phyloP scores from a whole-genome alignment of 2,888 invertebrate genomes.

The Trichopoda pennipes region DNA sequence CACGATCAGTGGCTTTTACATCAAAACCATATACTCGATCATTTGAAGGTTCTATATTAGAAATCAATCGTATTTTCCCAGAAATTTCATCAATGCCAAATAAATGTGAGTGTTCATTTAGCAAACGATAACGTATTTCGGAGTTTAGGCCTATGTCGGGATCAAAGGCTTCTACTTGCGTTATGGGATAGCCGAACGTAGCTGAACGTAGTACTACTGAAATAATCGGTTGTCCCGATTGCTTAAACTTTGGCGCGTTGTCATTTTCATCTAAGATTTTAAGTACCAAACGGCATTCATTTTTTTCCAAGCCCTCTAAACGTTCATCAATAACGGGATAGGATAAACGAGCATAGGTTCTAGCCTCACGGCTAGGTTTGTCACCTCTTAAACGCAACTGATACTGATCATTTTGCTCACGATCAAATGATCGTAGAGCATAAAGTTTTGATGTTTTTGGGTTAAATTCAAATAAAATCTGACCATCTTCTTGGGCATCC shows the following conservation, averaged over 20 bases:
- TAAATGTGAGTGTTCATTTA: constrained; percentile 88
- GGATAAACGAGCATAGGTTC: constrained; percentile 88
- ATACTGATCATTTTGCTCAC: constrained; percentile 87
- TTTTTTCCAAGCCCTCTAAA: constrained; percentile 86
- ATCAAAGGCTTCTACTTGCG: constrained; percentile 89
- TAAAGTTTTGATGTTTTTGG: constrained; percentile 88
- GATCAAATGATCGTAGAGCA: constrained; percentile 87
- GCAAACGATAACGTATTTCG: constrained; percentile 90
- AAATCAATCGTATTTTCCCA: constrained; percentile 88
- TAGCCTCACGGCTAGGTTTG: constrained; percentile 83
- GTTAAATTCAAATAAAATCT: constrained; percentile 86
- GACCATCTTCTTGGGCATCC: constrained; percentile 71
- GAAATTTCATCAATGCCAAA: constrained; percentile 89
- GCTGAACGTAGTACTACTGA: constrained; percentile 91
- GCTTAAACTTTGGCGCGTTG: constrained; percentile 89
- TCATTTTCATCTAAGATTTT: constrained; percentile 91
- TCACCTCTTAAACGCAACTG: constrained; percentile 82
- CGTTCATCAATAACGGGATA: constrained; percentile 89
- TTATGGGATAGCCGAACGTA: constrained; percentile 90
- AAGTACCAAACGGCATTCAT: constrained; percentile 90
- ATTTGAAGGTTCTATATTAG: constrained; percentile 84
- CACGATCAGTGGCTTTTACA: constrained; percentile 91
- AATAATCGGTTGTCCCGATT: constrained; percentile 88
- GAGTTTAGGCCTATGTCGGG: constrained; percentile 88
- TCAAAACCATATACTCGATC: constrained; percentile 92